phyloP scores from a whole-genome alignment of 2,888 invertebrate genomes.

The Biston stratarius region DNA sequence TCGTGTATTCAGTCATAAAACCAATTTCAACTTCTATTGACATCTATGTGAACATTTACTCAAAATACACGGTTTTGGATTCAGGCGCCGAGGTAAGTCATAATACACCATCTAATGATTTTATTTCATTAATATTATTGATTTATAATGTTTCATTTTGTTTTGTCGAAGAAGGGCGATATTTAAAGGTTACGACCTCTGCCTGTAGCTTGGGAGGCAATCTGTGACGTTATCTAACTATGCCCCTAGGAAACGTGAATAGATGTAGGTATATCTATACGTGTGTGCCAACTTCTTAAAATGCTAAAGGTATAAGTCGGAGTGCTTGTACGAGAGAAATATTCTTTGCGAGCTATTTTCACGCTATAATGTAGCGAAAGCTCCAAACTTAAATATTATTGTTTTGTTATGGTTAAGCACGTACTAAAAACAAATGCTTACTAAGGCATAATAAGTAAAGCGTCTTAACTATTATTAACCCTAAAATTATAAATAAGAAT shows the following conservation, averaged over 20 bases:
- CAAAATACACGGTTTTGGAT: constrained; percentile 40
- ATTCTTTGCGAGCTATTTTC: background rate
- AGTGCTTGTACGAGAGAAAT: background rate
- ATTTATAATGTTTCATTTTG: constrained; percentile 64
- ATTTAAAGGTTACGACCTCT: constrained; percentile 77
- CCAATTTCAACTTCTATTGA: constrained; percentile 25
- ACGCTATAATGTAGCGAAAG: background rate
- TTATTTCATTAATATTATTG: constrained; percentile 54
- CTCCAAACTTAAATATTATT: constrained; percentile 11
- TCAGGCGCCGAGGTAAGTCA: constrained; percentile 61
- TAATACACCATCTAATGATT: constrained; percentile 30
- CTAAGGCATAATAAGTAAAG: too few relatives aligned
- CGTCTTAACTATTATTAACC: too few relatives aligned
- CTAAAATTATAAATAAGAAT: too few relatives aligned
- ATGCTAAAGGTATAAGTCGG: background rate
- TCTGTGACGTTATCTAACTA: constrained; percentile 71
- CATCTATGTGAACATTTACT: constrained; percentile 3
- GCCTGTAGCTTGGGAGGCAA: constrained; percentile 55
- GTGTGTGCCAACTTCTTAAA: constrained; percentile 18
- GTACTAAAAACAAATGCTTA: background rate
- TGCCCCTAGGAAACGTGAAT: constrained; percentile 47
- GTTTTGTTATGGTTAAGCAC: background rate
- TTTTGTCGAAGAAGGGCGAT: constrained; percentile 61
- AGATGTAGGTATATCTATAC: constrained; percentile 10
- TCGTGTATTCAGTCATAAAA: constrained; percentile 42